These are phyloP conservation scores for Tinamus guttatus DNA, from an alignment of 2,113 vertebrate species.

Conservation along the genomic window DNA sequence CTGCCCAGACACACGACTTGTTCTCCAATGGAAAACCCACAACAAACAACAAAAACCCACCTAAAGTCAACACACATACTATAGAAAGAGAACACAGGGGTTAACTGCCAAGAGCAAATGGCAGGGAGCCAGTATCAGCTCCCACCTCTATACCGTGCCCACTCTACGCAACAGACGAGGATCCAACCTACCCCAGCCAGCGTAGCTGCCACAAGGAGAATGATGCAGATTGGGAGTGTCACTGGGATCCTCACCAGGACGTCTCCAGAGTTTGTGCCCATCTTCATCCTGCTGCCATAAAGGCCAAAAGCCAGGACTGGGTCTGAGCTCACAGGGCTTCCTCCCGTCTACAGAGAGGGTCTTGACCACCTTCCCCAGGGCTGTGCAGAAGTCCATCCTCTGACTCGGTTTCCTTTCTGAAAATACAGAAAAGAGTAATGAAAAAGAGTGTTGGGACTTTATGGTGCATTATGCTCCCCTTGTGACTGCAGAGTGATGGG, in stretches of 20 bases:
- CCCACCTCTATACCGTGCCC: background rate
- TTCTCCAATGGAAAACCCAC: background rate
- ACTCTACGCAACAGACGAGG: background rate
- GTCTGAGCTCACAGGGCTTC: background rate
- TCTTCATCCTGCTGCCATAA: background rate
- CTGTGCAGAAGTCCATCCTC: background rate
- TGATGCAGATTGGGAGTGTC: background rate
- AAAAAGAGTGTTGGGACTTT: background rate
- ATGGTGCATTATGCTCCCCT: fast-evolving
- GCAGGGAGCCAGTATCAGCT: slow-evolving; percentile 10
- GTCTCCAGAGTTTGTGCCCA: background rate
- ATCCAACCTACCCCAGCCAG: background rate
- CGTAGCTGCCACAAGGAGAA: fast-evolving
- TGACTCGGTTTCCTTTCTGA: background rate
- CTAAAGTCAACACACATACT: background rate
- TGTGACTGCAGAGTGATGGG: fast-evolving
- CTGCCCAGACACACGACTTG: slow-evolving; percentile 25
- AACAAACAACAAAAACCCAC: background rate
- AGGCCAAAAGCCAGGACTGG: background rate
- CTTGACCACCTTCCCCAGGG: background rate
- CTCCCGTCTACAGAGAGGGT: background rate
- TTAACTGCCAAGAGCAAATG: slow-evolving; percentile 47
- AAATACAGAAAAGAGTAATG: background rate
- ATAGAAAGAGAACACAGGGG: slow-evolving; percentile 18
- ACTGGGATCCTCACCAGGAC: background rate